These are phyloP conservation scores for Allobates femoralis DNA, from an alignment of 2,797 vertebrate genomes.

Conservation along the genomic window DNA sequence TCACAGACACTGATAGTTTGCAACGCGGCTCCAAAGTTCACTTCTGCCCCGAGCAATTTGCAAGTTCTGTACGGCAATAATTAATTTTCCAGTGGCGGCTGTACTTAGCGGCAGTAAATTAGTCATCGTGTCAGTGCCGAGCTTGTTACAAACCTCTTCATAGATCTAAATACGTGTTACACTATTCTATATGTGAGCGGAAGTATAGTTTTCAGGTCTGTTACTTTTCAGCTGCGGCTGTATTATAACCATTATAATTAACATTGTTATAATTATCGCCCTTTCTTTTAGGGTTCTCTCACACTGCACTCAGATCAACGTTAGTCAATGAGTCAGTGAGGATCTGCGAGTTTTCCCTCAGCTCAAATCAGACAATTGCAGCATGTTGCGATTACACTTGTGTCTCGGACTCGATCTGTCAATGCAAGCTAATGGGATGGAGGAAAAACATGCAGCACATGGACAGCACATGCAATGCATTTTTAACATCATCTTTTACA, in stretches of 20 bases:
- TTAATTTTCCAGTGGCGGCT: conserved; percentile 22
- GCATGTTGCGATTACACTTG: too few relatives aligned
- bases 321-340: too few relatives aligned
- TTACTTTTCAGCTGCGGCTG: neutral
- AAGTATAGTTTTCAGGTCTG: conserved; percentile 20
- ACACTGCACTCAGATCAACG: too few relatives aligned
- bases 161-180: neutral
- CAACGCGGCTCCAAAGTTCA: neutral
- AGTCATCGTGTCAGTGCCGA: conserved; percentile 4
- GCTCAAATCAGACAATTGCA: too few relatives aligned
- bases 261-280: neutral
- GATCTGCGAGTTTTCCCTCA: too few relatives aligned
- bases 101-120: conserved; percentile 39
- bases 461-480: too few relatives aligned
- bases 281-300: too few relatives aligned
- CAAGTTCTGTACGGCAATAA: conserved; percentile 22
- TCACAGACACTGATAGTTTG: too few relatives aligned
- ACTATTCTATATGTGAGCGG: neutral
- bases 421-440: too few relatives aligned
- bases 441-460: too few relatives aligned
- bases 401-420: too few relatives aligned
- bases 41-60: neutral
- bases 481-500: too few relatives aligned
- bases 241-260: neutral
- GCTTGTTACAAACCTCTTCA: conserved; percentile 22